phyloP scores from a whole-genome alignment of 2,888 invertebrate species.

The Latrodectus hesperus region DNA sequence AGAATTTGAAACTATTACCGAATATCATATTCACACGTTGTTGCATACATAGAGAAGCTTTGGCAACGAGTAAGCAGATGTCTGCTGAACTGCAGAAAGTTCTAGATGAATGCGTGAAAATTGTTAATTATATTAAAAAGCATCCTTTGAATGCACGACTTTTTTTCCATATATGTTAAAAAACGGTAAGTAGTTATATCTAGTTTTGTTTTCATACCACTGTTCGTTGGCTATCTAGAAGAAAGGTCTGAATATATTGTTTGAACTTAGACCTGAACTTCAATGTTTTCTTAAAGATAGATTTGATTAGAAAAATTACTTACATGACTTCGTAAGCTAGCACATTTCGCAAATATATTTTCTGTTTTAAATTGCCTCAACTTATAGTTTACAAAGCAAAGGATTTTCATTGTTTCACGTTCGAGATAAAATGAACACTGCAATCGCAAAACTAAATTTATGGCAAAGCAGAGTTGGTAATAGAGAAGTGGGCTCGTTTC shows the following conservation, averaged over 20 bases:
- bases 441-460: constrained; percentile 11
- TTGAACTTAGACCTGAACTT: constrained; percentile 8
- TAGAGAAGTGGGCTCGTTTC: constrained; percentile 8
- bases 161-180: background rate
- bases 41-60: background rate
- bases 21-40: background rate
- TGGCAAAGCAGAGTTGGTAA: constrained; percentile 12
- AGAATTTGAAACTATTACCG: background rate
- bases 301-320: background rate
- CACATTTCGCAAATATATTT: background rate
- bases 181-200: background rate
- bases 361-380: constrained; percentile 11
- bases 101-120: background rate
- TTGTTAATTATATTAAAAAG: background rate
- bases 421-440: background rate
- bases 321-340: constrained; percentile 14
- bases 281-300: background rate
- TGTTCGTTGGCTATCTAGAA: background rate
- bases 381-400: background rate
- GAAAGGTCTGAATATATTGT: background rate
- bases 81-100: background rate
- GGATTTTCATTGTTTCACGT: background rate
- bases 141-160: background rate
- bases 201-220: background rate
- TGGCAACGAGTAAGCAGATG: background rate